These are phyloP conservation scores for Heliconius ismenius DNA, from an alignment of 2,888 invertebrate species.

Conservation along the genomic window DNA sequence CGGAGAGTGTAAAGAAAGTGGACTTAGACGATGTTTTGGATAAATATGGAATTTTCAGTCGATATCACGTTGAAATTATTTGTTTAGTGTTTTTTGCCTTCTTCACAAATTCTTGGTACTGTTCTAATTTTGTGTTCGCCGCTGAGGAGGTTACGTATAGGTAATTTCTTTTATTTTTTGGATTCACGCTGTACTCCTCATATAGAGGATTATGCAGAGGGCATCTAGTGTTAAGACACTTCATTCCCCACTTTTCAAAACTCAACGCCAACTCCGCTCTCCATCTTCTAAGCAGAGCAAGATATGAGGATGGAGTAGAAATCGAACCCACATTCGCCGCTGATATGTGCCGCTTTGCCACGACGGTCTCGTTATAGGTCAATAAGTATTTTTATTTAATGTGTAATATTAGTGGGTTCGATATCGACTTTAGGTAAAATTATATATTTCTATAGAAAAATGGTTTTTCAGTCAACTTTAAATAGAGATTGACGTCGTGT, in stretches of 20 bases:
- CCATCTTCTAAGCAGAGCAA: background rate
- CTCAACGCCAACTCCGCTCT: background rate
- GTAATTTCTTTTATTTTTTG: constrained; percentile 37
- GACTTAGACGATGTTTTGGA: constrained; percentile 55
- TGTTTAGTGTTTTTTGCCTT: constrained; percentile 50
- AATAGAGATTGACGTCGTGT: too few species aligned
- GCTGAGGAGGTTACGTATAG: constrained; percentile 53
- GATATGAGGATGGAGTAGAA: background rate
- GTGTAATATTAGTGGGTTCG: background rate
- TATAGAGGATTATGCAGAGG: too few species aligned
- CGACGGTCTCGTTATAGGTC: too few species aligned
- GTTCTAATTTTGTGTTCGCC: constrained; percentile 53
- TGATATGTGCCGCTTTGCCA: too few species aligned
- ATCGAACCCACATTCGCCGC: background rate
- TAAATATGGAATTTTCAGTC: constrained; percentile 50
- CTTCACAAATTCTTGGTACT: constrained; percentile 49
- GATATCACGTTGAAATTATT: constrained; percentile 50
- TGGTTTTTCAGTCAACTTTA: too few species aligned
- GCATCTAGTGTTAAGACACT: background rate
- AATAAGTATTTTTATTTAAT: too few species aligned
- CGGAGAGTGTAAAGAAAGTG: constrained; percentile 37
- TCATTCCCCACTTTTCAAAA: background rate
- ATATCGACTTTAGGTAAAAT: too few species aligned
- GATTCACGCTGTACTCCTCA: too few species aligned
- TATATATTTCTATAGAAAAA: too few species aligned